A percentile compares a stretch with the other conserved stretches of the same genome.
phyloP scores from a whole-genome alignment of 1,140 invertebrate genomes.

The Drosophila nannoptera region DNA sequence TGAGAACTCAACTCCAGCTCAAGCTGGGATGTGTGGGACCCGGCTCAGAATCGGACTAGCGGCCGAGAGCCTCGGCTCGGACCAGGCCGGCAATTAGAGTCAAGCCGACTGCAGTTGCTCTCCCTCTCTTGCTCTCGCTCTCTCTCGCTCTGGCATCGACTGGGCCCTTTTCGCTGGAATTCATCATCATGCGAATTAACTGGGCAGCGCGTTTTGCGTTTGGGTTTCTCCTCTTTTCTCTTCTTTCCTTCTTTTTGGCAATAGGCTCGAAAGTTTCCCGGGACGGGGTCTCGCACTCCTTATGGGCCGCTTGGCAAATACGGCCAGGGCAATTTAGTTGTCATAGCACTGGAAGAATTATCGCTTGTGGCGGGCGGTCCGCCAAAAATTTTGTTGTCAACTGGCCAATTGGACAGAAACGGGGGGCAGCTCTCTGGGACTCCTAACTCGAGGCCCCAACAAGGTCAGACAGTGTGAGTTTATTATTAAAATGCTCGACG shows the following conservation, averaged over 20 bases:
- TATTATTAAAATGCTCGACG: slow-evolving; percentile 53
- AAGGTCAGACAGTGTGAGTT: slow-evolving; percentile 66
- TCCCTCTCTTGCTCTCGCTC: slow-evolving; percentile 6
- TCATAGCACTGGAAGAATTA: slow-evolving; percentile 75
- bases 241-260: slow-evolving; percentile 44
- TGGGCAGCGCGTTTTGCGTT: slow-evolving; percentile 23
- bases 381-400: slow-evolving; percentile 78
- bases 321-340: slow-evolving; percentile 76
- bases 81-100: slow-evolving; percentile 69
- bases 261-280: slow-evolving; percentile 36
- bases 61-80: background rate
- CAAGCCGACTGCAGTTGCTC: slow-evolving; percentile 34
- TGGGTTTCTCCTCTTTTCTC: background rate
- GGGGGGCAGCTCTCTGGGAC: slow-evolving; percentile 1
- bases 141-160: slow-evolving; percentile 49
- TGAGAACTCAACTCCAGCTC: slow-evolving; percentile 69
- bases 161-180: slow-evolving; percentile 72
- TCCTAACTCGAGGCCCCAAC: slow-evolving; percentile 32
- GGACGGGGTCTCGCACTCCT: background rate
- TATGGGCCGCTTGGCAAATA: slow-evolving; percentile 53
- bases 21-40: slow-evolving; percentile 61
- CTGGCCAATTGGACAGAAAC: slow-evolving; percentile 59
- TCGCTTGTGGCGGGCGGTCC: slow-evolving; percentile 75
- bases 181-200: slow-evolving; percentile 76
- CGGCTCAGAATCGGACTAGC: slow-evolving; percentile 28